Evolutionary conservation across 2,888 invertebrate genomes (phyloP), one percentile per base, ranked within the genome.

Genomic region (Torymus texanus): DNA sequence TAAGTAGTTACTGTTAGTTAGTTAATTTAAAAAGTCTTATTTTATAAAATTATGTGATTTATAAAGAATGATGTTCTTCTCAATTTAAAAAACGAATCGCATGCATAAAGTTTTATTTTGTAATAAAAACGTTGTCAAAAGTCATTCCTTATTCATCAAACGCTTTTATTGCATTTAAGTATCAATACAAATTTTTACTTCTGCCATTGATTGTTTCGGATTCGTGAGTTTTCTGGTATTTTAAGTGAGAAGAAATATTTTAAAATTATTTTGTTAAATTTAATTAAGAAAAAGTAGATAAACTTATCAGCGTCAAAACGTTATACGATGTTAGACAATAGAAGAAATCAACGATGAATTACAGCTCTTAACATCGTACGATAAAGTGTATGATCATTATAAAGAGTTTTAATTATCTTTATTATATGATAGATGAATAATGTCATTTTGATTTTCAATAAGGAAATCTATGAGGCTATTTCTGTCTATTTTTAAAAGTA

Each of bases 111-210:
- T 80, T 72, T 70, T 74, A 70, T 70, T 77, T 78, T 75, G 11
- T 56, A 76, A 73, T 67, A 53, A 51, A 71, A 74, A 77, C 2
- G 16, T 67, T 71, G 51, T 68, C 21, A 71, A 81, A 80, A 67
- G 53, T 75, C 78, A 81, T 78, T 81, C 78, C 75, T 71, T 55
- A 18, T 55, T 14, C 61, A 65, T 56, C 13, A 72, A 72, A 58
- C 53, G 68, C 63, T 78, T 73, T 71, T 55, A 75, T 59, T 67
- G 75, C 75, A 78, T 75, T 81, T 81, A 81, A 63, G 41, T 66
- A 29, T 5, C 11, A n/a, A 66, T 61, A n/a, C n/a, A 62, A 51
- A 41, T 61, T 55, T 70, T 16, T 62, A 63, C 24, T 66, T 11
- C 50, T 24, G 56, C 18, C 50, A 65, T 75, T 62, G 12, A 61